Conservation (phyloP, 2,888 invertebrate genomes). For the Crocallis elinguaria region DNA sequence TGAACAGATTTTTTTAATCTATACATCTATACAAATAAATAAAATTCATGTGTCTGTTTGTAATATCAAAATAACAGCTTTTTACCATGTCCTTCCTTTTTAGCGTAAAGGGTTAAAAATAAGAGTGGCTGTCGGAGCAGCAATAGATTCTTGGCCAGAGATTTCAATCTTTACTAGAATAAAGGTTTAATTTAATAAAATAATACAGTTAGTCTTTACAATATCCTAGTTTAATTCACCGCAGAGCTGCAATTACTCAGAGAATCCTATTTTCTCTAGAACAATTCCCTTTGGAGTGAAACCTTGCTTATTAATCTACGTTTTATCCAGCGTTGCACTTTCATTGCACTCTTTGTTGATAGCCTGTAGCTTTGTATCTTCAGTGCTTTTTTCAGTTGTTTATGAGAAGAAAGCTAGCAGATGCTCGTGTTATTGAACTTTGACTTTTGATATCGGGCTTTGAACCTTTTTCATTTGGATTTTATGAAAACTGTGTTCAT, state of each 20-base stretch:
- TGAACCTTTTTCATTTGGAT: no score
- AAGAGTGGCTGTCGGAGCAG: no score
- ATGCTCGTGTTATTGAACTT: not conserved
- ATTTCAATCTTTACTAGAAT: no score
- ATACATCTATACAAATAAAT: no score
- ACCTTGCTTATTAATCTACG: slow-evolving; percentile 20
- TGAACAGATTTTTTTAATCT: no score
- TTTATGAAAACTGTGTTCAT: no score
- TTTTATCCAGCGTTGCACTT: slow-evolving; percentile 24
- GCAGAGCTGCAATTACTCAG: slow-evolving; percentile 2
- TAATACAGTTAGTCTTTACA: not conserved
- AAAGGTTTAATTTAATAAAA: not conserved
- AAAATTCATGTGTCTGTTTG: no score
- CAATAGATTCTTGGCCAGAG: no score
- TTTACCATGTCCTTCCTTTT: no score
- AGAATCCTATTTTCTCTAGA: slow-evolving; percentile 11
- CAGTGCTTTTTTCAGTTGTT: slow-evolving; percentile 7
- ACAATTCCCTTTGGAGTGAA: slow-evolving; percentile 7
- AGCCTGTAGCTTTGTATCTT: slow-evolving; percentile 1
- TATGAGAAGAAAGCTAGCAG: not conserved
- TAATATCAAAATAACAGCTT: no score
- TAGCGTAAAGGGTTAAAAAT: no score
- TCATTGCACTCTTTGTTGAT: slow-evolving; percentile 20
- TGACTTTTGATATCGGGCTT: not conserved
- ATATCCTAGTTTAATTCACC: not conserved